Evolutionary conservation across 2,797 vertebrate genomes (phyloP).

Genomic region (Enteromius mattozi): DNA sequence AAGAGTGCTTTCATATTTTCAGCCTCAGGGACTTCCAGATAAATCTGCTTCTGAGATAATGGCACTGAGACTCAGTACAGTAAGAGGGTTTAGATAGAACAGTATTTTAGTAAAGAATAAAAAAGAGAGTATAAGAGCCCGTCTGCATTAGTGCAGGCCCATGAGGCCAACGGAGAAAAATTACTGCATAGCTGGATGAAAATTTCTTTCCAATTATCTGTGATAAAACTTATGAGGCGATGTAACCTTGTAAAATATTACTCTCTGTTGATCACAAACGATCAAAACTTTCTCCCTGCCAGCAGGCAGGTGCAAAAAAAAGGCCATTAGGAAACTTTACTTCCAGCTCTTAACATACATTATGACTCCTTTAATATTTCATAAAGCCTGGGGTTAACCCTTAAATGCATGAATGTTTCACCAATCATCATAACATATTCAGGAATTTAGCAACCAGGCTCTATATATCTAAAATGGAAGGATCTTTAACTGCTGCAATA

Average conservation of each 20-base stretch:
- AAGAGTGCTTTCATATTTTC: conserved; percentile 6
- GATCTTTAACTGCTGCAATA: neutral
- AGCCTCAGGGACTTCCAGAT: neutral
- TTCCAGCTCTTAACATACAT: conserved; percentile 20
- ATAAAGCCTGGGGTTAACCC: neutral
- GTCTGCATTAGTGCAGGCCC: conserved; percentile 1
- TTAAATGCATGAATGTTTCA: neutral
- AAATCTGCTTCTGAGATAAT: conserved; percentile 24
- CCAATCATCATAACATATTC: neutral
- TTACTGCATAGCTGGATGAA: neutral
- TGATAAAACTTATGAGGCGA: conserved; percentile 6
- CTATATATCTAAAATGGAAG: neutral
- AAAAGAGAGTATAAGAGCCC: neutral
- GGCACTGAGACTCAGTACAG: conserved; percentile 17
- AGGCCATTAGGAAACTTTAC: conserved; percentile 24
- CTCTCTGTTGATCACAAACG: conserved; percentile 16
- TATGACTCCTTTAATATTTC: conserved; percentile 29
- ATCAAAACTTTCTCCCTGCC: neutral
- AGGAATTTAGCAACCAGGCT: neutral
- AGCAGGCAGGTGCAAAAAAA: neutral
- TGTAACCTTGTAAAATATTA: conserved; percentile 18
- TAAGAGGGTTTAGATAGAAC: neutral
- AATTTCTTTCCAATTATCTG: conserved; percentile 15
- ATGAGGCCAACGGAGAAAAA: neutral
- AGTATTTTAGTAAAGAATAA: conserved; percentile 4